A percentile compares a stretch with the other conserved stretches of the same genome.
phyloP scores from a whole-genome alignment of 2,113 vertebrate genomes.

The Saiga tatarica region DNA sequence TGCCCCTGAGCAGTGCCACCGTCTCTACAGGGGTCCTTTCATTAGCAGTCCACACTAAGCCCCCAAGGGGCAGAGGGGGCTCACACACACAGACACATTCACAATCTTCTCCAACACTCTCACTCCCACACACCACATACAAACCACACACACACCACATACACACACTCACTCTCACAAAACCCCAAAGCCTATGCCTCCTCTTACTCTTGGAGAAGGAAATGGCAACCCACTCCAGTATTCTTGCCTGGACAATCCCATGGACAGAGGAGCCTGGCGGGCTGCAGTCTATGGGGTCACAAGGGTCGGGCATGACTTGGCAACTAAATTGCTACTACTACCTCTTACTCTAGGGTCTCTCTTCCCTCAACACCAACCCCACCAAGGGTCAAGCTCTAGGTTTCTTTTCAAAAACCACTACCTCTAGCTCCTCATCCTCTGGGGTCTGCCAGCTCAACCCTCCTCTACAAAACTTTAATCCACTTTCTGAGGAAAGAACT shows the following conservation, averaged over 20 bases:
- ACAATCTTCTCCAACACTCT: not conserved
- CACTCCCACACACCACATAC: not conserved
- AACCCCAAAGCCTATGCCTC: not conserved
- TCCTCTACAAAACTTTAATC: not conserved
- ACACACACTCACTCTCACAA: not conserved
- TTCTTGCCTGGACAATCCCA: not conserved
- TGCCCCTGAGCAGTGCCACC: not conserved
- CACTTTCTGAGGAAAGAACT: not conserved
- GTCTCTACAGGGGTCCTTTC: not conserved
- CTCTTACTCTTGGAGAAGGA: not conserved
- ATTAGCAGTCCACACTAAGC: not conserved
- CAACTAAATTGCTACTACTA: not conserved
- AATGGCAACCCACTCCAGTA: not conserved
- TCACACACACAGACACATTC: not conserved
- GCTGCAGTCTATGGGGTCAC: not conserved
- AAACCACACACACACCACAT: not conserved
- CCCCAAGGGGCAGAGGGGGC: not conserved
- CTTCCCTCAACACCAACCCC: not conserved
- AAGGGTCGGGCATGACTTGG: not conserved
- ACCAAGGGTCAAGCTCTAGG: not conserved
- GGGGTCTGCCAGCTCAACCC: not conserved
- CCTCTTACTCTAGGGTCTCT: not conserved
- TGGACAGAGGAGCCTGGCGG: not conserved
- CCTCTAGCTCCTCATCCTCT: not conserved
- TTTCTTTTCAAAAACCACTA: not conserved